These are phyloP conservation scores for Pherbina coryleti DNA, from an alignment of 2,888 invertebrate species.

Conservation along the genomic window DNA sequence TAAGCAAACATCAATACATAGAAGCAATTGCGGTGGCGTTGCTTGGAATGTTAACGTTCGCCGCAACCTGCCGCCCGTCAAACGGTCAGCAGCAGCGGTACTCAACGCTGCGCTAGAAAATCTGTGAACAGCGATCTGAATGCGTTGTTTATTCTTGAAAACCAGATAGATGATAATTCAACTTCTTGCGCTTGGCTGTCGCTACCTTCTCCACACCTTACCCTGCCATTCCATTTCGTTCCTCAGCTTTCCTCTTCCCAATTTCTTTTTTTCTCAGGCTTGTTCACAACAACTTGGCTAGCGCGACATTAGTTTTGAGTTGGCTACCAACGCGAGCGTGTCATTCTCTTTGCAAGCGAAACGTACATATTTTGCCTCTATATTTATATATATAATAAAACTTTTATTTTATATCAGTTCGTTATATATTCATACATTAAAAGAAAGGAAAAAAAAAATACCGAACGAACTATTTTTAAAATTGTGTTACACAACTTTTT, in stretches of 20 bases:
- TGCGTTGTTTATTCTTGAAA: constrained; percentile 32
- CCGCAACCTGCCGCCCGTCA: background rate
- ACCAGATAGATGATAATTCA: constrained; percentile 22
- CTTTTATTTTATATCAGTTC: constrained; percentile 39
- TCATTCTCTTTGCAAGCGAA: constrained; percentile 70
- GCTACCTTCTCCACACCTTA: constrained; percentile 28
- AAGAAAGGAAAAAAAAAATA: constrained; percentile 37
- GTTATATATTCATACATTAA: constrained; percentile 25
- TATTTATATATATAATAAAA: constrained; percentile 43
- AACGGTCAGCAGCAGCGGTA: background rate
- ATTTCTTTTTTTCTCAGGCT: constrained; percentile 45
- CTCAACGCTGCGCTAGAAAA: constrained; percentile 17
- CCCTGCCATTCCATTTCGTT: constrained; percentile 10
- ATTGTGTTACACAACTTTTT: constrained; percentile 43
- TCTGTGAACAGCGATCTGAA: background rate
- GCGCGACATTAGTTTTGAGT: constrained; percentile 71
- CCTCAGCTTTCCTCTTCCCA: constrained; percentile 16
- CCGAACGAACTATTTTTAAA: constrained; percentile 44
- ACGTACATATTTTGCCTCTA: constrained; percentile 60
- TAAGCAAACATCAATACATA: background rate
- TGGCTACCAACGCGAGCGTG: constrained; percentile 72
- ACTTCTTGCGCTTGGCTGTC: constrained; percentile 33
- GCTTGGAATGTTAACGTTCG: background rate
- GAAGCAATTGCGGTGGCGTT: constrained; percentile 32
- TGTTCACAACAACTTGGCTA: constrained; percentile 59